phyloP scores from a whole-genome alignment of 2,888 invertebrate species.

The Sclerodermus sp. region DNA sequence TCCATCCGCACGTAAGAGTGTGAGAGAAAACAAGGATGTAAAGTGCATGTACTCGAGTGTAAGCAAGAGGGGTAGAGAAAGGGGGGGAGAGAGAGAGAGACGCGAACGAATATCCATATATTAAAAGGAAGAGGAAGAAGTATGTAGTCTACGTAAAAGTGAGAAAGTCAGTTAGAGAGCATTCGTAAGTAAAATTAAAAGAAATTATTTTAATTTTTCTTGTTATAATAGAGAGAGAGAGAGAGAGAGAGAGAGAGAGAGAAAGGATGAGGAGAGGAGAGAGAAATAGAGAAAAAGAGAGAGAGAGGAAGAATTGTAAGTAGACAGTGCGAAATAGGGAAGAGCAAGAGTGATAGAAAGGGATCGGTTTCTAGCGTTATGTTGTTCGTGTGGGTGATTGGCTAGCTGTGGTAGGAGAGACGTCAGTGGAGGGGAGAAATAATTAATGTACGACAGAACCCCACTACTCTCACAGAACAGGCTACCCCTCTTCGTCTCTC shows the following conservation, averaged over 20 bases:
- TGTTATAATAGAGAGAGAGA: conserved; percentile 2
- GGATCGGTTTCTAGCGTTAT: conserved; percentile 35
- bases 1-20: too few relatives aligned
- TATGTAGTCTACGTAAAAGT: conserved; percentile 2
- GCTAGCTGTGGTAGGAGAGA: conserved; percentile 28
- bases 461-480: conserved; percentile 6
- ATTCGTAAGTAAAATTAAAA: too few relatives aligned
- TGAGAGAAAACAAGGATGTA: too few relatives aligned
- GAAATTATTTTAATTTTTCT: too few relatives aligned
- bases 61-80: background rate
- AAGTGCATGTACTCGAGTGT: too few relatives aligned
- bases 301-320: conserved; percentile 3
- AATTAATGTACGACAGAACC: conserved; percentile 54
- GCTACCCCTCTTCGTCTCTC: conserved; percentile 15
- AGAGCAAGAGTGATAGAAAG: conserved; percentile 20
- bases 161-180: conserved; percentile 7
- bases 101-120: conserved; percentile 2
- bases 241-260: conserved; percentile 14
- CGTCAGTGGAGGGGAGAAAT: conserved; percentile 45
- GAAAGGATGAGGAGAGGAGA: conserved; percentile 9
- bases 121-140: conserved; percentile 4
- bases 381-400: conserved; percentile 37
- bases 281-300: conserved; percentile 10
- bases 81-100: conserved; percentile 9
- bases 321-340: conserved; percentile 10